Evolutionary conservation across 2,113 vertebrate genomes (phyloP).

Genomic region (Marcusenius ussheri): DNA sequence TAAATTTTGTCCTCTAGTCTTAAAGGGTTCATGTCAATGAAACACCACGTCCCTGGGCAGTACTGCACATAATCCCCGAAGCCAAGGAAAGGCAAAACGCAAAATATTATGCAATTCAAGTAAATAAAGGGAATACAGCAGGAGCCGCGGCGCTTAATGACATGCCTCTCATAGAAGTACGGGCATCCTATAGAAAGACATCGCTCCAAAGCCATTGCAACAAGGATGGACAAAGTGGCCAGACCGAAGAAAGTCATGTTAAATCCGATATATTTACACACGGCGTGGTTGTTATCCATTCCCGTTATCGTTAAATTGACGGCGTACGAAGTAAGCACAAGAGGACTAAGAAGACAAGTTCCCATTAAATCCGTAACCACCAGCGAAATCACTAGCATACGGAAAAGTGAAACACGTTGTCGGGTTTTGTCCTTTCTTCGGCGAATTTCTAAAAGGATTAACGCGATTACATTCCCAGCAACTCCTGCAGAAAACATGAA

Average conservation of each 20-base stretch:
- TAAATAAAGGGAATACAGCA: slow-evolving; percentile 37
- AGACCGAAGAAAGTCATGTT: slow-evolving; percentile 70
- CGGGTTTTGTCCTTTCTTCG: slow-evolving; percentile 42
- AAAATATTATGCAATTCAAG: slow-evolving; percentile 53
- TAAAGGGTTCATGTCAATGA: slow-evolving; percentile 53
- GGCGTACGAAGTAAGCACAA: slow-evolving; percentile 64
- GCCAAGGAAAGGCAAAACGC: slow-evolving; percentile 54
- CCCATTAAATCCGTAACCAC: slow-evolving; percentile 64
- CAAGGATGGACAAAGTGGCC: slow-evolving; percentile 59
- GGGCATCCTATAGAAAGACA: slow-evolving; percentile 65
- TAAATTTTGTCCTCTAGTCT: slow-evolving; percentile 37
- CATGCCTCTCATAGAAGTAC: slow-evolving; percentile 58
- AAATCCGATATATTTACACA: slow-evolving; percentile 63
- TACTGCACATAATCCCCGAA: slow-evolving; percentile 67
- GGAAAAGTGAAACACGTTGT: slow-evolving; percentile 53
- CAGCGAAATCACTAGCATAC: slow-evolving; percentile 61
- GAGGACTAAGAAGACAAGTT: slow-evolving; percentile 63
- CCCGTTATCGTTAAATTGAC: slow-evolving; percentile 54
- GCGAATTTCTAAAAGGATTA: slow-evolving; percentile 50
- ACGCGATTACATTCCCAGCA: slow-evolving; percentile 59
- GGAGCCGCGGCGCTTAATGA: slow-evolving; percentile 44
- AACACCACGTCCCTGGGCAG: slow-evolving; percentile 71
- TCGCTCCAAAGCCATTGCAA: slow-evolving; percentile 69
- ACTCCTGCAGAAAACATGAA: slow-evolving; percentile 68
- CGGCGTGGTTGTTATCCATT: not conserved